Conservation (phyloP, 2,888 invertebrate species). For the Schizaphis graminum region DNA sequence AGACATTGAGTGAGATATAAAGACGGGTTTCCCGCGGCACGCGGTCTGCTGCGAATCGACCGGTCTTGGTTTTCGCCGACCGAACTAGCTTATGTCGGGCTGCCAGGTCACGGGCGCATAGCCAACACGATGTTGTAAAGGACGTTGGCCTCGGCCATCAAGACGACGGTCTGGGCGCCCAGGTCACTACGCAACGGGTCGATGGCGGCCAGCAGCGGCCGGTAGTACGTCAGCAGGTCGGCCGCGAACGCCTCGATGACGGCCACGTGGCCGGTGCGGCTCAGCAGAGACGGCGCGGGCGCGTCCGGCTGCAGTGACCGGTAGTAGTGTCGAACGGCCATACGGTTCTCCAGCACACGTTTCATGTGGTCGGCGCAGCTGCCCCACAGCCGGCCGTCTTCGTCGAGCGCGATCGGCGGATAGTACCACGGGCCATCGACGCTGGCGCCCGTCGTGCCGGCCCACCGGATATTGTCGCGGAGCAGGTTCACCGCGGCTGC, state of each 20-base stretch:
- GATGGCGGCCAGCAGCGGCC: constrained; percentile 4
- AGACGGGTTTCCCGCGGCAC: no score
- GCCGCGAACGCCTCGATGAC: constrained; percentile 16
- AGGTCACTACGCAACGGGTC: background rate
- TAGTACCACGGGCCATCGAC: constrained; percentile 38
- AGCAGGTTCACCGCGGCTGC: background rate
- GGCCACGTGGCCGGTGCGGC: constrained; percentile 43
- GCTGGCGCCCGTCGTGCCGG: constrained; percentile 6
- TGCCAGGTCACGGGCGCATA: background rate
- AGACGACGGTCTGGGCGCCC: background rate
- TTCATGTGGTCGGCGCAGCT: constrained; percentile 28
- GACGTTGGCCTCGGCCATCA: constrained; percentile 47
- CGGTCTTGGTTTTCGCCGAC: background rate
- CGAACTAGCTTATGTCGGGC: background rate
- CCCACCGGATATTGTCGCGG: constrained; percentile 38
- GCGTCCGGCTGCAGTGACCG: constrained; percentile 51
- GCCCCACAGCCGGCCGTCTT: constrained; percentile 54
- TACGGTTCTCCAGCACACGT: constrained; percentile 40
- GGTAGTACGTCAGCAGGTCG: constrained; percentile 25
- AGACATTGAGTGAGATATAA: background rate
- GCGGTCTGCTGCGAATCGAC: no score
- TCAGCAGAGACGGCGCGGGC: constrained; percentile 29
- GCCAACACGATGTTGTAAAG: constrained; percentile 38
- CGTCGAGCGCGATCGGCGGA: constrained; percentile 55
- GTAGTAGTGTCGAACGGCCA: constrained; percentile 2